Evolutionary conservation across 2,888 invertebrate genomes (phyloP), one percentile per base, ranked within the genome.

Genomic region (Macropis europaea): DNA sequence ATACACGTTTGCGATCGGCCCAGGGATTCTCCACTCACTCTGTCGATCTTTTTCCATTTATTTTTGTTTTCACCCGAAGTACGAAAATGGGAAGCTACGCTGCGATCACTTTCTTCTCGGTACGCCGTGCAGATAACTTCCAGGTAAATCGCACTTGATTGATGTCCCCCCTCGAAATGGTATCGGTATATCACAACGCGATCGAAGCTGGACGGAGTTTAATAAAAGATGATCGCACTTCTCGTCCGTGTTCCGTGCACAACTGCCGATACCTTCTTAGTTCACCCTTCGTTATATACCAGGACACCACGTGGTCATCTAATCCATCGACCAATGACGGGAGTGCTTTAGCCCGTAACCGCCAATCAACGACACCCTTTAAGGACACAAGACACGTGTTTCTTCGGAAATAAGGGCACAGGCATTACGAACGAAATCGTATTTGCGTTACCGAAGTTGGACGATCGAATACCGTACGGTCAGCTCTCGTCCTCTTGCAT

Each of bases 221-320:
- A 61, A 73, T 74, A 66, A 69, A 76, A 60, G 67, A 64, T 40
- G 69, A 53, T 74, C 75, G 75, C 83, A 82, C 81, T 84, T 76
- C 69, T 73, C n/a, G 63, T 80, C 76, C 79, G 79, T 83, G 81
- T 82, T 81, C 71, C 79, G 77, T 77, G 81, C 78, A 88, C 85
- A 83, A 89, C 88, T 90, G 88, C 84, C 84, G 87, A 83, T 86
- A 82, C 79, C 82, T 83, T 83, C 79, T 82, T 84, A 83, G 82
- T 82, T 82, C 84, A 86, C 84, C 86, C 86, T 82, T 82, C 73
- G 83, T 90, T 90, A 89, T 90, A 90, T 90, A 90, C 87, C 83
- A 75, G 82, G 81, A 81, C 79, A 86, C 87, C 90, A 89, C 90
- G 88, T 90, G 90, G 89, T 89, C 84, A 85, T 82, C 77, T 89